Evolutionary conservation across 1,140 invertebrate genomes (phyloP), one percentile per base, ranked within the genome.

Genomic region (Nasonia giraulti): DNA sequence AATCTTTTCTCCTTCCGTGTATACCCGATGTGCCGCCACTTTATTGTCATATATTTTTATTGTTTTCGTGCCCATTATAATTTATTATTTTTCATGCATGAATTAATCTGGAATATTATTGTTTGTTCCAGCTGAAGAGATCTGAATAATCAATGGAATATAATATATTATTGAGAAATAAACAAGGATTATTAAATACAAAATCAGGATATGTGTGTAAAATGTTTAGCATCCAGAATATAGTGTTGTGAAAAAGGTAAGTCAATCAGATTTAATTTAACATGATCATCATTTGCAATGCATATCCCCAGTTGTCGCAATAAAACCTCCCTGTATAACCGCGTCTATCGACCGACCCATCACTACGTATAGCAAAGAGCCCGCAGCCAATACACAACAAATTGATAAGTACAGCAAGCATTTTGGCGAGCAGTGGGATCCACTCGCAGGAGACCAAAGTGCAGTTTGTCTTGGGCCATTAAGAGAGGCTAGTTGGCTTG

Each of bases 391-490:
- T 31, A 8, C 40, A 23, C 7, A 74, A 23, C 8, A 75, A 82
- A 82, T 82, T 66, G 73, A 82, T 76, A 82, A 76, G 50, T 4
- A 44, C 40, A 17, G 71, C 50, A 1, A 33, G 37, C 23, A 27
- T 31, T 33, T 71, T 2, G 33, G 47, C n/a, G 50, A 44, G 33
- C 33, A 37, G 33, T 37, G 33, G 82, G 74, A 68, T 83, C 44
- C 62, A 27, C 68, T 17, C 74, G 79, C 74, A 80, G 83, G 81
- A 79, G 78, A 81, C 82, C 37, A 76, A 76, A 85, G 79, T 80
- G 92, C 91, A 93, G 92, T 93, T 93, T 93, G 92, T 92, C 92
- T 93, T 92, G 91, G 90, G 90, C 92, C 92, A 93, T 93, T 93
- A 93, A 89, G 91, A 92, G 91, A 91, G 89, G 92, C 90, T 93